phyloP scores from a whole-genome alignment of 2,113 vertebrate species.

The Hypanus sabinus region DNA sequence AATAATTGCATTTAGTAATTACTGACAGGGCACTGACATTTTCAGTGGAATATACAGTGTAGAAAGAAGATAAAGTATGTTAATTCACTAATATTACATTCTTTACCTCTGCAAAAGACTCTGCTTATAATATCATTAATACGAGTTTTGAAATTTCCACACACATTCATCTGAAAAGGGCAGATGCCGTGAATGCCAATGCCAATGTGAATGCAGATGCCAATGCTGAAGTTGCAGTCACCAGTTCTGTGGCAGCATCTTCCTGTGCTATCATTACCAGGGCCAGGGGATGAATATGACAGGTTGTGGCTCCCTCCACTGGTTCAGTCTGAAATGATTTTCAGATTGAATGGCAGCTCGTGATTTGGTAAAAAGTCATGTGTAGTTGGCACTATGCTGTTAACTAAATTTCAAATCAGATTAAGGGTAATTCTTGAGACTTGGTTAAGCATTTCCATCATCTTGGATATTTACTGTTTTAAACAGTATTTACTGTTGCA shows the following conservation, averaged over 20 bases:
- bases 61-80: too few relatives aligned
- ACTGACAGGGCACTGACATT: too few relatives aligned
- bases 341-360: not conserved
- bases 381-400: not conserved
- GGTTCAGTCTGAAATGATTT: not conserved
- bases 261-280: too few relatives aligned
- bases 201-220: too few relatives aligned
- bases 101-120: too few relatives aligned
- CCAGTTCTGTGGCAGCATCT: too few relatives aligned
- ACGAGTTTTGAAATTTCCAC: not conserved
- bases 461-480: constrained; percentile 2
- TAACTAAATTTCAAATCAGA: not conserved
- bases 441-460: not conserved
- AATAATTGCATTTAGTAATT: too few relatives aligned
- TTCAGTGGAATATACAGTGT: too few relatives aligned
- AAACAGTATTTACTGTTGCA: not conserved
- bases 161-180: too few relatives aligned
- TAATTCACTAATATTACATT: too few relatives aligned
- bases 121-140: not conserved
- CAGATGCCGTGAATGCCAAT: too few relatives aligned
- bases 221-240: not conserved
- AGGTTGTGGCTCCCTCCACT: constrained; percentile 13
- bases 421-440: not conserved
- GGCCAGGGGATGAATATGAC: not conserved
- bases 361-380: not conserved